Percentiles rank a stretch among this genome's conserved stretches.
Evolutionary conservation across 1,140 invertebrate genomes (phyloP).

Genomic region (Trachymyrmex cornetzi): DNA sequence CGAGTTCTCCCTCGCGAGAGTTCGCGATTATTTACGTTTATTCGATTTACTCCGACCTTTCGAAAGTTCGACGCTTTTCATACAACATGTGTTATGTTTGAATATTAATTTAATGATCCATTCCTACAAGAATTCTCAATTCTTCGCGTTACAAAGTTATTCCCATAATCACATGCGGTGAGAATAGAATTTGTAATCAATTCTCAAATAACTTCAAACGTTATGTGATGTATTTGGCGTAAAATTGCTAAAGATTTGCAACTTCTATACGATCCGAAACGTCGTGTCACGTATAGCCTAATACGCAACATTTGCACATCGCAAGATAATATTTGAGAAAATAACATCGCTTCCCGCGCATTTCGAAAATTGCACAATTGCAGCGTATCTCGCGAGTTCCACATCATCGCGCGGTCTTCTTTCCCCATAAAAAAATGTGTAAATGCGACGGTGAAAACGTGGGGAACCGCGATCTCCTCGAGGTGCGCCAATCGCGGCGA

Average conservation of each 20-base stretch:
- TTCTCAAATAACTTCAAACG: background rate
- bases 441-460: slow-evolving; percentile 11
- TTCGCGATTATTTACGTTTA: slow-evolving; percentile 10
- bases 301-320: background rate
- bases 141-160: background rate
- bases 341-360: slow-evolving; percentile 23
- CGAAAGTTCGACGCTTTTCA: background rate
- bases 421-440: background rate
- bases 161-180: background rate
- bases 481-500: background rate
- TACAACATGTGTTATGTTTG: background rate
- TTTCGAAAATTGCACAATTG: slow-evolving; percentile 29
- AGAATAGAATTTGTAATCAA: background rate
- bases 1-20: background rate
- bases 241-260: slow-evolving; percentile 17
- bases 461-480: background rate
- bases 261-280: slow-evolving; percentile 1
- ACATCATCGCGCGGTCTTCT: background rate
- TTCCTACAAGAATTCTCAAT: background rate
- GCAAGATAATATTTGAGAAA: slow-evolving; percentile 27
- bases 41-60: background rate
- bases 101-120: background rate
- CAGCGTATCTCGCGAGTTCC: background rate
- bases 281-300: slow-evolving; percentile 23
- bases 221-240: background rate